Percentiles rank a stretch among this genome's conserved stretches.
Evolutionary conservation across 2,113 vertebrate species (phyloP).

Genomic region (Aptenodytes forsteri): DNA sequence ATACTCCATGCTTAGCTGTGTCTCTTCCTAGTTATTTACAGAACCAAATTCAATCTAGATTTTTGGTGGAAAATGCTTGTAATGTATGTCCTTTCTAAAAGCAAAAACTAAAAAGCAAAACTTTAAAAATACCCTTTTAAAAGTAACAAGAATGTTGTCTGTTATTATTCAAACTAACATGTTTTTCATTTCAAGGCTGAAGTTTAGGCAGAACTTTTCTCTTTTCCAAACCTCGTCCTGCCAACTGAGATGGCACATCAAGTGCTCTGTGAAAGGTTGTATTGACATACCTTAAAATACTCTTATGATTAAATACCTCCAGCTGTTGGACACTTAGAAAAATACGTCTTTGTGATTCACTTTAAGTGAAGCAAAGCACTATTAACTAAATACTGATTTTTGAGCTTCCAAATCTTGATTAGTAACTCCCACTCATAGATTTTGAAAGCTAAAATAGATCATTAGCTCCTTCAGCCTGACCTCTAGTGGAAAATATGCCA

Average conservation of each 20-base stretch:
- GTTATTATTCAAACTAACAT: not conserved
- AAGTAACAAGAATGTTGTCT: not conserved
- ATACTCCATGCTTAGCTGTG: not conserved
- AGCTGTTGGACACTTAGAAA: not conserved
- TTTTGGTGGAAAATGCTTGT: not conserved
- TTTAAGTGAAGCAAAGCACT: not conserved
- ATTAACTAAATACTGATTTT: not conserved
- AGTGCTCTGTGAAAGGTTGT: not conserved
- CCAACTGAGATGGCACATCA: not conserved
- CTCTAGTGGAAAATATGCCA: slow-evolving; percentile 30
- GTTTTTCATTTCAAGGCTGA: not conserved
- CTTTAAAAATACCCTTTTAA: not conserved
- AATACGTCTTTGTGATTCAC: not conserved
- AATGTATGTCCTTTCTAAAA: not conserved
- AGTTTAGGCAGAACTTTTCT: not conserved
- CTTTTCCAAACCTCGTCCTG: not conserved
- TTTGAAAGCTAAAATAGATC: not conserved
- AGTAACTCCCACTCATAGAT: not conserved
- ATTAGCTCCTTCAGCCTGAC: slow-evolving; percentile 54
- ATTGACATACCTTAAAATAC: not conserved
- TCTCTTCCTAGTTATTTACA: not conserved
- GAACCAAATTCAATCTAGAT: not conserved
- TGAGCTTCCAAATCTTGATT: not conserved
- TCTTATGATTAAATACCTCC: not conserved
- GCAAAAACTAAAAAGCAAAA: not conserved